These are phyloP conservation scores for Leptopilina myrica DNA, from an alignment of 2,888 invertebrate species.

Conservation along the genomic window DNA sequence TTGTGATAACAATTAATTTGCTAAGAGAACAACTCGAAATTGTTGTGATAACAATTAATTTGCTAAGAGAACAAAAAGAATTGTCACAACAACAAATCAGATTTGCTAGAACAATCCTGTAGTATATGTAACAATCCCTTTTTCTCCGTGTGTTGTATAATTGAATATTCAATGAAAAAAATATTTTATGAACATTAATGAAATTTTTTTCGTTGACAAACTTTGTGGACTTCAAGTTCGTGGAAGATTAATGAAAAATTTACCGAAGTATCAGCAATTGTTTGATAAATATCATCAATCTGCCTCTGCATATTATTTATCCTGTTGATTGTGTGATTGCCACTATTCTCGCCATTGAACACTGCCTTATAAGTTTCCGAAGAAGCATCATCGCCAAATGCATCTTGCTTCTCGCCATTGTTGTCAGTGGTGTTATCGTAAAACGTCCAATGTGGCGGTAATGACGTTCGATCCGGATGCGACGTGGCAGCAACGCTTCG, in stretches of 20 bases:
- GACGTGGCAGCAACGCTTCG: constrained; percentile 75
- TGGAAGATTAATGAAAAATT: constrained; percentile 49
- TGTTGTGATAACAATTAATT: too few relatives aligned
- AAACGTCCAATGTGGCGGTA: constrained; percentile 57
- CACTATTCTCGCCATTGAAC: constrained; percentile 22
- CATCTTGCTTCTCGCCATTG: constrained; percentile 46
- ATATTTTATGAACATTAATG: too few relatives aligned
- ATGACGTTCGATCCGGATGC: constrained; percentile 60
- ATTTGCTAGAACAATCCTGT: too few relatives aligned
- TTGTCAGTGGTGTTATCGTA: constrained; percentile 56
- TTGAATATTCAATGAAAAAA: too few relatives aligned
- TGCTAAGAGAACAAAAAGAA: too few relatives aligned
- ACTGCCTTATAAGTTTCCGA: constrained; percentile 50
- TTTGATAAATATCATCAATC: constrained; percentile 74
- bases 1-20: too few relatives aligned
- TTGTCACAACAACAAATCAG: too few relatives aligned
- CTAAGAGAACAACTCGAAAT: too few relatives aligned
- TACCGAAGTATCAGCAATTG: constrained; percentile 69
- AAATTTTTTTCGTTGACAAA: too few relatives aligned
- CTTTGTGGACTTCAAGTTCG: too few relatives aligned
- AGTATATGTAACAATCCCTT: too few relatives aligned
- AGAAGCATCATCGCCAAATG: constrained; percentile 40
- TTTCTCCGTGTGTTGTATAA: too few relatives aligned
- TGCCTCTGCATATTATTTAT: constrained; percentile 72
- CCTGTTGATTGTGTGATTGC: constrained; percentile 66